phyloP scores from a whole-genome alignment of 2,113 vertebrate genomes.

The Ammospiza caudacuta region DNA sequence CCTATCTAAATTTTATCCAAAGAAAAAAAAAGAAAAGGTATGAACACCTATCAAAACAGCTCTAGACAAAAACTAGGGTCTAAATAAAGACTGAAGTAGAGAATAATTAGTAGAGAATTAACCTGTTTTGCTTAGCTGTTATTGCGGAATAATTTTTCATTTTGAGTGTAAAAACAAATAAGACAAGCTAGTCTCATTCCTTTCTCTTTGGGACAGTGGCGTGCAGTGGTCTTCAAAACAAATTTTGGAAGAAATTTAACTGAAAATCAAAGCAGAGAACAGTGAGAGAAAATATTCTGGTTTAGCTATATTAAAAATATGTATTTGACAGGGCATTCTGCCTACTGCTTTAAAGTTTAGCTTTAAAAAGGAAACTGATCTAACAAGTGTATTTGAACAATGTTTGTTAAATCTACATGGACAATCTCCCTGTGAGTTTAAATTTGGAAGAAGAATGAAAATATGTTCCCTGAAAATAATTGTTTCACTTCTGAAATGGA shows the following conservation, averaged over 20 bases:
- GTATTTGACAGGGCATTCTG: neutral
- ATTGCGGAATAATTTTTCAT: neutral
- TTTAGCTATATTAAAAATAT: neutral
- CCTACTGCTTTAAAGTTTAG: neutral
- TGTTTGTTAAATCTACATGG: neutral
- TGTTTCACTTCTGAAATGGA: neutral
- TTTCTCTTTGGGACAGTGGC: neutral
- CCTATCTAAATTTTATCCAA: neutral
- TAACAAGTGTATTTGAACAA: neutral
- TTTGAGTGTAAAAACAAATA: neutral
- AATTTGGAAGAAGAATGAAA: neutral
- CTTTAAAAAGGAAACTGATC: neutral
- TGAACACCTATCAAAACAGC: neutral
- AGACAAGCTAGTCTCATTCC: neutral
- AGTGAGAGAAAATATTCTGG: neutral
- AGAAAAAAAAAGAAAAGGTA: neutral
- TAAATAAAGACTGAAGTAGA: neutral
- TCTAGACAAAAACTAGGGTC: neutral
- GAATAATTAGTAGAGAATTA: neutral
- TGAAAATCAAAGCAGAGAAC: neutral
- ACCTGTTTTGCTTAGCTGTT: neutral
- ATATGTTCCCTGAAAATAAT: neutral
- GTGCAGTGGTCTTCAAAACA: neutral
- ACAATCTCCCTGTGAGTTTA: neutral
- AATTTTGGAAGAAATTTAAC: neutral